Base-by-base conservation (phyloP, 2,797 vertebrate species). In the Atherinosoma microstoma region DNA sequence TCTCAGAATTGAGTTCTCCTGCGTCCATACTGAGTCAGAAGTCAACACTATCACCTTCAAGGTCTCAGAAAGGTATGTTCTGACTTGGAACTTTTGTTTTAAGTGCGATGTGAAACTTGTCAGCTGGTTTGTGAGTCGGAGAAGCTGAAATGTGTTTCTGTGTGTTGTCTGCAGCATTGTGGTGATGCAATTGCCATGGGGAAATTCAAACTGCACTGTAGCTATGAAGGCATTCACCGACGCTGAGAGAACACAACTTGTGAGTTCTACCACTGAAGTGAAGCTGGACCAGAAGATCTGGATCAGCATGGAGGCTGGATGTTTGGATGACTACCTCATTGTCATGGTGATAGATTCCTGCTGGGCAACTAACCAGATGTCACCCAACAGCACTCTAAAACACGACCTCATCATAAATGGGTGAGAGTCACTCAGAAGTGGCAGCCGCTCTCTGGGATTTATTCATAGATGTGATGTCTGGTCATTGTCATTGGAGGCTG, bases 291-390 rank as follows among this genome's bases (percentile, higher is more conserved):
- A 81, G 64, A 74, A 22, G 59, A 15, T 87, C 56, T 87, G 75
- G 72, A 60, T 87, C 36, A 32, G 35, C 64, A 40, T 87, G 30
- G 1, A 56, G n/a, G 34, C 77, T 0, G 1, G 36, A 0, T 79
- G 64, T 2, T 70, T 87, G 29, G 77, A 83, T 1, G 42, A 0
- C 0, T 6, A 6, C 0, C 0, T 38, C 7, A 34, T 84, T 0
- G 9, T 30, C 12, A 0, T 84, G 56, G 79, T 80, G 27, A 82
- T 16, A 0, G 64, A 83, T 8, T 76, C 72, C 38, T 87, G 85
- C 77, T 87, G 80, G 82, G 85, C 80, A 9, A 84, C 77, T 0
- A 1, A 36, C 32, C 58, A 45, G 0, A 1, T 5, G 1, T 18
- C n/a, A 6, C 0, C 49, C 10, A 9, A 3, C 6, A 38, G 12